Percentiles rank a stretch among this genome's conserved stretches.
These are phyloP conservation scores for Grapholita molesta DNA, from an alignment of 1,140 invertebrate genomes.

Conservation along the genomic window DNA sequence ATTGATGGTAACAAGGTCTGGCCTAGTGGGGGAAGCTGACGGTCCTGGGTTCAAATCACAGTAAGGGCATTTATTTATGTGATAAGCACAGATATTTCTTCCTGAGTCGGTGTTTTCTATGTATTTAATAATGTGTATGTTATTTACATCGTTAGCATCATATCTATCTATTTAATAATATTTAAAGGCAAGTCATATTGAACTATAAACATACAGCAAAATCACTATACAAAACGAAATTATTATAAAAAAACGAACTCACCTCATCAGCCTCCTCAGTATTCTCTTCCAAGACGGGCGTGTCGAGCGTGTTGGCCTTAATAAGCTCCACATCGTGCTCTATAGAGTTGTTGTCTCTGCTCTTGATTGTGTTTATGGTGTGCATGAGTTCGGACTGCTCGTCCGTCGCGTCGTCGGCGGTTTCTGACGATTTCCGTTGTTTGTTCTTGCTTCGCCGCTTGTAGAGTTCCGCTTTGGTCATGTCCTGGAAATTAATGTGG, in stretches of 20 bases:
- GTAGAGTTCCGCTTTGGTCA: constrained; percentile 71
- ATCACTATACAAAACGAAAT: background rate
- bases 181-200: too few species aligned
- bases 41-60: too few species aligned
- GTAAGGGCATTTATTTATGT: too few species aligned
- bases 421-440: constrained; percentile 36
- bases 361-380: constrained; percentile 60
- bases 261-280: constrained; percentile 55
- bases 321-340: constrained; percentile 66
- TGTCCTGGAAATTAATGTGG: constrained; percentile 48
- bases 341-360: constrained; percentile 59
- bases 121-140: too few species aligned
- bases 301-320: constrained; percentile 57
- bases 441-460: constrained; percentile 67
- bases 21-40: too few species aligned
- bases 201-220: too few species aligned
- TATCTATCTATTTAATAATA: too few species aligned
- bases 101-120: too few species aligned
- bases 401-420: constrained; percentile 28
- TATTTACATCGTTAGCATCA: too few species aligned
- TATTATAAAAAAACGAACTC: background rate
- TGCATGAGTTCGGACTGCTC: constrained; percentile 41
- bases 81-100: too few species aligned
- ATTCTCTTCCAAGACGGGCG: constrained; percentile 41
- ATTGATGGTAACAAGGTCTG: too few species aligned